Base-by-base conservation (phyloP, 2,113 vertebrate species). In the Canis aureus region DNA sequence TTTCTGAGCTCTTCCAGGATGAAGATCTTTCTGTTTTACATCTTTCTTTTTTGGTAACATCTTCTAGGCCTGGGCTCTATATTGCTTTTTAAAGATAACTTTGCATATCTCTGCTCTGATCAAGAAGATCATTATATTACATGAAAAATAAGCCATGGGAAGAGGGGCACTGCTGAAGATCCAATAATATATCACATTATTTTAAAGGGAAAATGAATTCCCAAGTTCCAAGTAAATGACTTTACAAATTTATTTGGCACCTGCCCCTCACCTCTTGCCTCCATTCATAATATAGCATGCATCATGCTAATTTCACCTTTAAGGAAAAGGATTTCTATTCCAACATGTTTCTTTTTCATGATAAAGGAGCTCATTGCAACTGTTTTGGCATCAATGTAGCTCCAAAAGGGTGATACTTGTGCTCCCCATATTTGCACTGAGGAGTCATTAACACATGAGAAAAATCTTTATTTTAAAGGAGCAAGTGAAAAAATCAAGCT, bases 321-420 rank as follows among this genome's bases (percentile, higher is more conserved):
- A 84, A 67, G 15, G 20, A 87, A 94, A 91, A 91, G 35, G 29
- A 78, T 88, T 91, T 95, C 64, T 88, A 91, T 91, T 91, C 59
- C 8, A 89, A 22, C 27, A 17, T 8, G 64, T 4, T 93, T 91
- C 12, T 91, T 79, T 67, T 38, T 25, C 27, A 29, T 43, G 10
- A 89, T 32, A 91, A 89, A 60, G 53, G 23, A 81, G 32, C 59
- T 87, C 19, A 55, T 59, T 88, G 0, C 32, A 85, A 94, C 74
- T 57, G 89, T 86, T 93, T 85, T 82, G 35, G 38, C 55, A 64
- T 79, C 69, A 74, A 82, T 19, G 1, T 86, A 15, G 1, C 20
- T 38, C 15, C 32, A 0, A 95, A 62, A 83, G 16, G 23, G 23
- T 73, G n/a, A 29, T 84, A 57, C 43, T 76, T 97, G n/a, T 71